Evolutionary conservation across 1,140 invertebrate species (phyloP).

Genomic region (Bacillus rossius): DNA sequence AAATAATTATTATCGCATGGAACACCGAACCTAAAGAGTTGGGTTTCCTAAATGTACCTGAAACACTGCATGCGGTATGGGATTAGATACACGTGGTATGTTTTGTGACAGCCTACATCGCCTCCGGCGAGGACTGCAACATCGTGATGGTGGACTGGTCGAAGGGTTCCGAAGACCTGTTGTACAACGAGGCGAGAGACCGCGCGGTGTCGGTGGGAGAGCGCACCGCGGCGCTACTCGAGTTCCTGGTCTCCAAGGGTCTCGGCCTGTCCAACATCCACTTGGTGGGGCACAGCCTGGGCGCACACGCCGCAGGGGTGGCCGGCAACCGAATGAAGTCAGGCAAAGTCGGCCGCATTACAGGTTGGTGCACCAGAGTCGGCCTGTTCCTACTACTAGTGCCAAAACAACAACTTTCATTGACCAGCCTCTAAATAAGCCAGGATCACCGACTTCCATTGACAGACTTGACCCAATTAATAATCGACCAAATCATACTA

Average conservation of each 20-base stretch:
- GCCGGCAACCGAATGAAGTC: conserved; percentile 39
- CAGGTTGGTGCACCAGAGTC: conserved; percentile 34
- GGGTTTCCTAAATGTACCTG: too few relatives aligned
- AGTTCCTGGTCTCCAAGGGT: conserved; percentile 49
- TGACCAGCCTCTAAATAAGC: too few relatives aligned
- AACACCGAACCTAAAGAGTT: too few relatives aligned
- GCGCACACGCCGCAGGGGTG: conserved; percentile 58
- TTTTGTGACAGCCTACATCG: conserved; percentile 38
- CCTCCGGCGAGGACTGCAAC: conserved; percentile 46
- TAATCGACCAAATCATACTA: too few relatives aligned
- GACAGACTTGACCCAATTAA: too few relatives aligned
- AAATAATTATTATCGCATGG: too few relatives aligned
- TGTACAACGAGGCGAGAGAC: conserved; percentile 58
- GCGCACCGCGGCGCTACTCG: conserved; percentile 55
- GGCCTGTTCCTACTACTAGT: too few relatives aligned
- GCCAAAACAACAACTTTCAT: too few relatives aligned
- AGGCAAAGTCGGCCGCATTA: conserved; percentile 38
- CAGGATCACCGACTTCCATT: too few relatives aligned
- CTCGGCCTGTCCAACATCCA: conserved; percentile 51
- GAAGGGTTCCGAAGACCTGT: conserved; percentile 35
- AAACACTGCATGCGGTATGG: too few relatives aligned
- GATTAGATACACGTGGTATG: too few relatives aligned
- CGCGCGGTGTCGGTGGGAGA: conserved; percentile 58
- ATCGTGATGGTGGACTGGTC: conserved; percentile 51
- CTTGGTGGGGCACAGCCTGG: conserved; percentile 61